A percentile compares a stretch with the other conserved stretches of the same genome.
These are phyloP conservation scores for Diabrotica virgifera DNA, from an alignment of 1,140 invertebrate genomes.

Conservation along the genomic window DNA sequence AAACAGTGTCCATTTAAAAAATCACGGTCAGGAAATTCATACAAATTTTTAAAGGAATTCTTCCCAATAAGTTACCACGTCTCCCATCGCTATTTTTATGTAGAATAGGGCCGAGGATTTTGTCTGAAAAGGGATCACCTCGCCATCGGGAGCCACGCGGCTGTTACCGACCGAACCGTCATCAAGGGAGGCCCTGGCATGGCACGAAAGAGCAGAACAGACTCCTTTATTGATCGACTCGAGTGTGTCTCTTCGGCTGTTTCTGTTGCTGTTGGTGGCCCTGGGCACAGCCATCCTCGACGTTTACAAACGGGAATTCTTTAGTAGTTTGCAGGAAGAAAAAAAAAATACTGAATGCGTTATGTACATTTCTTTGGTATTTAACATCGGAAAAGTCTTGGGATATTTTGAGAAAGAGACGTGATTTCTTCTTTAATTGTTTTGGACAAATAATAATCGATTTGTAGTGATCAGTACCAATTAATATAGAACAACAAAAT, in stretches of 20 bases:
- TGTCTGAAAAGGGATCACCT: background rate
- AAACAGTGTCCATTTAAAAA: too few species aligned
- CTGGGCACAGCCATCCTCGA: slow-evolving; percentile 12
- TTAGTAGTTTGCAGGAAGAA: background rate
- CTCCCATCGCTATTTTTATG: background rate
- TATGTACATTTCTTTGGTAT: too few species aligned
- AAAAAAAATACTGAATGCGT: too few species aligned
- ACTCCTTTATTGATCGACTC: slow-evolving; percentile 17
- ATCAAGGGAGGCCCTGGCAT: background rate
- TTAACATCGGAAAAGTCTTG: too few species aligned
- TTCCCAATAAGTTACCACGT: too few species aligned
- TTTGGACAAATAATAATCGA: too few species aligned
- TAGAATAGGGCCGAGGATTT: background rate
- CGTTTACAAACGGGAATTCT: background rate
- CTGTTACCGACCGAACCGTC: background rate
- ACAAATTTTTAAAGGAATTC: too few species aligned
- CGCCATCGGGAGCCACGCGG: background rate
- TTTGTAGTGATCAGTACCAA: too few species aligned
- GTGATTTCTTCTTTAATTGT: too few species aligned
- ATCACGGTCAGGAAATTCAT: too few species aligned
- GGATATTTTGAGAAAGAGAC: too few species aligned
- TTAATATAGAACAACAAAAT: too few species aligned
- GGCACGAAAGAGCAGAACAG: slow-evolving; percentile 6
- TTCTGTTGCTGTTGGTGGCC: slow-evolving; percentile 8
- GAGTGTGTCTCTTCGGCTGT: slow-evolving; percentile 5